phyloP scores from a whole-genome alignment of 2,113 vertebrate species.

The Alligator mississippiensis region DNA sequence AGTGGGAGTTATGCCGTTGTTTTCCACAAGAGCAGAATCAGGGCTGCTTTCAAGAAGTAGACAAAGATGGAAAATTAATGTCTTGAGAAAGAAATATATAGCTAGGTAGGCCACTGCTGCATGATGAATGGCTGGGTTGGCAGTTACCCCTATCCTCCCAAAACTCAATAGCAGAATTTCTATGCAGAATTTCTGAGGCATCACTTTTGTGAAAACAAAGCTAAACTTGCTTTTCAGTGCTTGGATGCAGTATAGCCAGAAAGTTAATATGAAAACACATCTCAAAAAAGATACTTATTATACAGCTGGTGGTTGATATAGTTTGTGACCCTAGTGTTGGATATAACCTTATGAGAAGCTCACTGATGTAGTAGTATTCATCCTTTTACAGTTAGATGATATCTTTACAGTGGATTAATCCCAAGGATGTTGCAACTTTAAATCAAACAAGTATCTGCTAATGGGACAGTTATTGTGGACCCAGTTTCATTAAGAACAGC shows the following conservation, averaged over 20 bases:
- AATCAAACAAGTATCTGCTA: not conserved
- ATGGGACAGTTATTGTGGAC: not conserved
- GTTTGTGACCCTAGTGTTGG: not conserved
- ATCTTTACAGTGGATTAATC: not conserved
- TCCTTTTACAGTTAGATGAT: not conserved
- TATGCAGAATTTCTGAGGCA: slow-evolving; percentile 3
- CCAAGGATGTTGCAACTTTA: slow-evolving; percentile 20
- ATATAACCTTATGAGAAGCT: not conserved
- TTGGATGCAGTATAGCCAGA: not conserved
- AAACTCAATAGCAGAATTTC: slow-evolving; percentile 40
- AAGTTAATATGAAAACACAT: not conserved
- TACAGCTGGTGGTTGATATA: not conserved
- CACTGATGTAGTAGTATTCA: slow-evolving; percentile 6
- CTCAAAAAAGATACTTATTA: not conserved
- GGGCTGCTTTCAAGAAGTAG: slow-evolving; percentile 13
- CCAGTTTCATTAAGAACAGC: not conserved
- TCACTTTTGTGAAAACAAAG: not conserved
- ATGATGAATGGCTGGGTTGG: slow-evolving; percentile 37
- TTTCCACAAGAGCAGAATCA: slow-evolving; percentile 33
- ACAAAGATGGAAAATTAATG: slow-evolving; percentile 34
- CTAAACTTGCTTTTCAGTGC: not conserved
- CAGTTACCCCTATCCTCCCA: not conserved
- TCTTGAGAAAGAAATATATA: slow-evolving; percentile 45
- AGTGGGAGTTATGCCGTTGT: slow-evolving; percentile 62
- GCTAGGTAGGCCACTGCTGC: slow-evolving; percentile 49